Evolutionary conservation across 2,113 vertebrate genomes (phyloP).

Genomic region (Antechinus stuartii): DNA sequence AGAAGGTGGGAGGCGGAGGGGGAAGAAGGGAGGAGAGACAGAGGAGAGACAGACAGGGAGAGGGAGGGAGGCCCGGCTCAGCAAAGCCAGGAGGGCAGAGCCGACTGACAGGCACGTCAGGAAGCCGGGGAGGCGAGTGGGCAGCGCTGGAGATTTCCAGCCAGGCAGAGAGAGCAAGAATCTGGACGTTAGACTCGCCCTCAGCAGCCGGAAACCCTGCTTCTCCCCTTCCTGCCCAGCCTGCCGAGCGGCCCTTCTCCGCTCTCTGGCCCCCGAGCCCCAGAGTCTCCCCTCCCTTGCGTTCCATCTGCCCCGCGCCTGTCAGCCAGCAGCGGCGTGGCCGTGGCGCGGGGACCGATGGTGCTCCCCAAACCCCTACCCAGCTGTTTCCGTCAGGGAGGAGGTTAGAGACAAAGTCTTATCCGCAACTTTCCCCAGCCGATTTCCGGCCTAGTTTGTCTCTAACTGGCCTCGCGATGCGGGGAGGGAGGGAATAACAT

Average conservation of each 20-base stretch:
- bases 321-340: constrained; percentile 1
- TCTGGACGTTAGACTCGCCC: no score
- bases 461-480: constrained; percentile 30
- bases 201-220: no score
- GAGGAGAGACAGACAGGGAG: not conserved
- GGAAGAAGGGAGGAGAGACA: not conserved
- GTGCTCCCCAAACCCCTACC: not conserved
- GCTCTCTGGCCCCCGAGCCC: no score
- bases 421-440: constrained; percentile 27
- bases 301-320: not conserved
- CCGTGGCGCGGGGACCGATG: constrained; percentile 11
- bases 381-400: constrained; percentile 8
- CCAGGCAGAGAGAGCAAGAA: no score
- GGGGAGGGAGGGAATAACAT: constrained; percentile 48
- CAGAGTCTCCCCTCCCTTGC: not conserved
- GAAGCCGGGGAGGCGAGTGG: no score
- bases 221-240: no score
- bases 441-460: constrained; percentile 20
- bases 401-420: constrained; percentile 47
- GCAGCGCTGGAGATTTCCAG: no score
- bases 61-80: not conserved
- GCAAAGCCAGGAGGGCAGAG: not conserved
- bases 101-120: not conserved
- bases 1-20: not conserved
- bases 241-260: no score